Evolutionary conservation across 2,888 invertebrate species (phyloP), one percentile per base, ranked within the genome.

Genomic region (Tetrapedia diversipes): DNA sequence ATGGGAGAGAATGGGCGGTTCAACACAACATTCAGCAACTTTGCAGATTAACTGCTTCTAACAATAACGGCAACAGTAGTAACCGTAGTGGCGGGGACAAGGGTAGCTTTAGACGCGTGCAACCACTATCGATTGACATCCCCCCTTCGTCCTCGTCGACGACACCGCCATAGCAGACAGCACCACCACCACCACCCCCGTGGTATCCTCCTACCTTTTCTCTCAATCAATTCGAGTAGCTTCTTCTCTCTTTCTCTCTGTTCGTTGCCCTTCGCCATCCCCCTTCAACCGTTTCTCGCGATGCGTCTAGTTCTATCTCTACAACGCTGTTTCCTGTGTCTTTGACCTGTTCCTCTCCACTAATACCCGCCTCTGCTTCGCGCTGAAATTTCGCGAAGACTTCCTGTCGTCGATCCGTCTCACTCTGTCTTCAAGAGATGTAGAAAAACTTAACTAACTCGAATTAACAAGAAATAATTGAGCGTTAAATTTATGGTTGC

Each of bases 91-190:
- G 74, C 57, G 57, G 77, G 37, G 70, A 74, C 69, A 60, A 80
- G 75, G 86, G 83, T 86, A 81, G 82, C 80, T 87, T 84, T 76
- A 82, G 87, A 87, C 86, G 87, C 87, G 80, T 89, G 85, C 84
- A 88, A 86, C 86, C 84, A 80, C 84, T 88, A 88, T 88, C 88
- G 88, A 88, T 88, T 88, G 88, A 88, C 88, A 83, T 79, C 77
- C 84, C 78, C 78, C 64, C 79, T 39, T 51, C 74, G 76, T 49
- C 69, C 77, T 60, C 70, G 16, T 29, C 57, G 45, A 47, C 73
- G 56, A 72, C 73, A 68, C 79, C 76, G 65, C 80, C 76, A 72
- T 60, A 27, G 54, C 39, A 66, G 76, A 29, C 34, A 22, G 34
- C 71, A 47, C 75, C 79, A 53, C 68, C 75, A 53, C 43, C 57